A percentile compares a stretch with the other conserved stretches of the same genome.
These are phyloP conservation scores for Podarcis lilfordi DNA, from an alignment of 2,797 vertebrate species.

Conservation along the genomic window DNA sequence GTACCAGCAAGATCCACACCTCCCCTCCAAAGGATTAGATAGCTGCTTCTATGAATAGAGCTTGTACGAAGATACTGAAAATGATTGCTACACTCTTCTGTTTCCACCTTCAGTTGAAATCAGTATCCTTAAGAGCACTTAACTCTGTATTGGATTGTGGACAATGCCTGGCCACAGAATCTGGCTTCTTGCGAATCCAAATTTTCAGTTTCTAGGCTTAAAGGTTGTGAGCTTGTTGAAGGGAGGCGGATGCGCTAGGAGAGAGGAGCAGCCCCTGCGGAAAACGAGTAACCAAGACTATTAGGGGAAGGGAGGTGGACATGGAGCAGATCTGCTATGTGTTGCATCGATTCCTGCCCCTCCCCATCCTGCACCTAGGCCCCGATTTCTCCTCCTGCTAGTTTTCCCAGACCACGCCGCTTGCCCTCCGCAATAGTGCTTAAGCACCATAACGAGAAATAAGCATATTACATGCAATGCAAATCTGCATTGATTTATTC, in stretches of 20 bases:
- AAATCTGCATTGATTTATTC: background rate
- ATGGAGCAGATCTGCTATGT: background rate
- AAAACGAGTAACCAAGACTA: background rate
- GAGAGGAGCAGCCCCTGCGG: background rate
- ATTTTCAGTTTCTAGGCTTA: background rate
- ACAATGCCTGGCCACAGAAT: background rate
- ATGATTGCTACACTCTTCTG: conserved; percentile 15
- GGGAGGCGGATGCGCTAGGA: background rate
- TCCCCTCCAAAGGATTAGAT: background rate
- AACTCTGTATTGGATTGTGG: conserved; percentile 8
- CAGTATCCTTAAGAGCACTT: conserved; percentile 1
- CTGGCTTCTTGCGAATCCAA: background rate
- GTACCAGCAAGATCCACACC: background rate
- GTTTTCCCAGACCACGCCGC: background rate
- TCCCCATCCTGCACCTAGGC: background rate
- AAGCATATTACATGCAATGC: background rate
- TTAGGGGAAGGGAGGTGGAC: background rate
- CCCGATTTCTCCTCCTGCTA: background rate
- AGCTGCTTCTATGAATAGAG: conserved; percentile 10
- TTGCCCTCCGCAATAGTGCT: background rate
- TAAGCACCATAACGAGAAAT: background rate
- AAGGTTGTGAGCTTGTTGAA: background rate
- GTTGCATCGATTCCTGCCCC: background rate
- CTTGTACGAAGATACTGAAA: conserved; percentile 14
- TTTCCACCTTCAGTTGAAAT: background rate